phyloP scores from a whole-genome alignment of 2,888 invertebrate species.

The Epistrophe grossulariae region DNA sequence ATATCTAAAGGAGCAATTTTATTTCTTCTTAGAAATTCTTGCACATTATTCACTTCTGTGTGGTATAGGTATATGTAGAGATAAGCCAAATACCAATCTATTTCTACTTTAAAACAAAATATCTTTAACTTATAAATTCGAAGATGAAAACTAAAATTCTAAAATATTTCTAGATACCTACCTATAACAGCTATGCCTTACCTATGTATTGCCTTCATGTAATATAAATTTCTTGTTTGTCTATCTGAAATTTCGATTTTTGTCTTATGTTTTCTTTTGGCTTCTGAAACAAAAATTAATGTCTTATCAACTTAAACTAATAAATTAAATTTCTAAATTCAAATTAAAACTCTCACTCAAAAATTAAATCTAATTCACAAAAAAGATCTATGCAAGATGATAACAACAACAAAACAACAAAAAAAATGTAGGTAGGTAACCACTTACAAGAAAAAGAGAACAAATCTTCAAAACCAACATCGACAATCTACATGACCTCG shows the following conservation, averaged over 20 bases:
- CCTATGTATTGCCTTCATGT: too few relatives aligned
- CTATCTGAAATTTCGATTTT: background rate
- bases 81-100: too few relatives aligned
- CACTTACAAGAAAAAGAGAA: background rate
- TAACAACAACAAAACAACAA: too few relatives aligned
- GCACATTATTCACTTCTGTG: too few relatives aligned
- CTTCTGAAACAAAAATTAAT: background rate
- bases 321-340: slow-evolving; percentile 22
- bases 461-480: background rate
- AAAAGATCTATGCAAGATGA: slow-evolving; percentile 19
- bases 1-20: too few relatives aligned
- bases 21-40: too few relatives aligned
- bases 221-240: background rate
- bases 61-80: too few relatives aligned
- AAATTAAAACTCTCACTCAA: slow-evolving; percentile 32
- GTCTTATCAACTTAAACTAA: slow-evolving; percentile 1
- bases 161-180: background rate
- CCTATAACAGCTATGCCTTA: too few relatives aligned
- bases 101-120: too few relatives aligned
- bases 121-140: too few relatives aligned
- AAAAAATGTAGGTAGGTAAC: background rate
- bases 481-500: slow-evolving; percentile 60
- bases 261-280: background rate
- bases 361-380: background rate
- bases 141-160: background rate